Evolutionary conservation across 2,113 vertebrate genomes (phyloP).

Genomic region (Siniperca knerii): DNA sequence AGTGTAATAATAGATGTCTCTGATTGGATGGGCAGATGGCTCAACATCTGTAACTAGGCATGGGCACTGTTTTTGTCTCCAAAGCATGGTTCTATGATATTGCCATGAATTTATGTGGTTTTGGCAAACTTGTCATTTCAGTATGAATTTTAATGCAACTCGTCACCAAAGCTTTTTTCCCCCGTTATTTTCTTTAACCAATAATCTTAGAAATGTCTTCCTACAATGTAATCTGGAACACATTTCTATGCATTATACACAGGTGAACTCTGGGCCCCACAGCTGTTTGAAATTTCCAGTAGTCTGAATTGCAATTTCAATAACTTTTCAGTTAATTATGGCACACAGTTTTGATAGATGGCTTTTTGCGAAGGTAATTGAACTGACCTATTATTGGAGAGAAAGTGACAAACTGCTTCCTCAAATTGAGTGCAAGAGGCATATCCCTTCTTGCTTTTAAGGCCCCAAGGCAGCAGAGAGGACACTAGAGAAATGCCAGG

Average conservation of each 20-base stretch:
- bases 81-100: not conserved
- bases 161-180: not conserved
- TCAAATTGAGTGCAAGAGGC: slow-evolving; percentile 22
- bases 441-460: slow-evolving; percentile 44
- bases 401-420: slow-evolving; percentile 29
- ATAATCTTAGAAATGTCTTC: not conserved
- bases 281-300: not conserved
- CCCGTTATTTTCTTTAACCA: not conserved
- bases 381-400: slow-evolving; percentile 24
- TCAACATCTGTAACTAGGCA: not conserved
- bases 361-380: slow-evolving; percentile 19
- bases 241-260: not conserved
- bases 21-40: not conserved
- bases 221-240: not conserved
- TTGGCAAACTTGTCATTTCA: not conserved
- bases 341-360: not conserved
- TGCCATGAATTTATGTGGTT: not conserved
- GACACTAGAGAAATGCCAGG: slow-evolving; percentile 31
- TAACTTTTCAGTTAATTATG: not conserved
- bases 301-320: slow-evolving; percentile 7
- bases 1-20: not conserved
- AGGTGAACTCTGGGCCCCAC: not conserved
- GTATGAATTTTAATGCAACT: not conserved
- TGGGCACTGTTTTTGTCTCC: not conserved
- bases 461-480: slow-evolving; percentile 13